Evolutionary conservation across 2,797 vertebrate genomes (phyloP).

Genomic region (Crax fasciolata): DNA sequence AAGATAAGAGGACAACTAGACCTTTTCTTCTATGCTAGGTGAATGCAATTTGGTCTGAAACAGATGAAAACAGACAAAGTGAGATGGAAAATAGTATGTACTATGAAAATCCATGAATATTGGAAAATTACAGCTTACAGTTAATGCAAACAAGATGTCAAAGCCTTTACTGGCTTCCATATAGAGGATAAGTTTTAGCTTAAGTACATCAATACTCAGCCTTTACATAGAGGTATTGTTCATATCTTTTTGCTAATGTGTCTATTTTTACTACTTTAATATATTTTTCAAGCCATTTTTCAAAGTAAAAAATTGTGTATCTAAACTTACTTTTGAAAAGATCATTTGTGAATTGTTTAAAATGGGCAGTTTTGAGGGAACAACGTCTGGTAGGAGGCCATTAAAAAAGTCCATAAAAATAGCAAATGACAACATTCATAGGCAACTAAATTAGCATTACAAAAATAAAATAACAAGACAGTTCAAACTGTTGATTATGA

Average conservation of each 20-base stretch:
- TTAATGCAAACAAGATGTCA: not conserved
- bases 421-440: constrained; percentile 22
- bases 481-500: constrained; percentile 24
- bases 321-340: constrained; percentile 53
- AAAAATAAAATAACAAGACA: constrained; percentile 15
- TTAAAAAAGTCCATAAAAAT: constrained; percentile 46
- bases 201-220: not conserved
- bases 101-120: not conserved
- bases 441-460: constrained; percentile 17
- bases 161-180: not conserved
- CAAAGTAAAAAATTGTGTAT: constrained; percentile 14
- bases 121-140: not conserved
- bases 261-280: not conserved
- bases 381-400: constrained; percentile 11
- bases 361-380: constrained; percentile 31
- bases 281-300: constrained; percentile 19
- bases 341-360: constrained; percentile 34
- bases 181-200: not conserved
- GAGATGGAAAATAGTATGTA: not conserved
- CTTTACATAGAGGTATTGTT: not conserved
- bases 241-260: not conserved
- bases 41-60: not conserved
- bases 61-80: not conserved
- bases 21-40: not conserved
- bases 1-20: not conserved